Conservation (phyloP, 1,140 invertebrate genomes). For the Camponotus vicinus region DNA sequence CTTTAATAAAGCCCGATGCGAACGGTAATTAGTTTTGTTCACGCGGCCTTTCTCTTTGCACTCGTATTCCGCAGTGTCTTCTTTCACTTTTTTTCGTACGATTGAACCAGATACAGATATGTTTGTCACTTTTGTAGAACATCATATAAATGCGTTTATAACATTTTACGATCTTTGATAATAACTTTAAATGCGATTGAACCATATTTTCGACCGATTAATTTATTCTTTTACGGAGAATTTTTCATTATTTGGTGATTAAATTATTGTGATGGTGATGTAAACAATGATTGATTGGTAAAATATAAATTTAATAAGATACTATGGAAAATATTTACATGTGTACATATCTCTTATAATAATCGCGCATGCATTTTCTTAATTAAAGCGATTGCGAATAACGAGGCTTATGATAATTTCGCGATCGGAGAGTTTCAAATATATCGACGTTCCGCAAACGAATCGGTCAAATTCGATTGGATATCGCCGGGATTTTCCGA, state of each 20-base stretch:
- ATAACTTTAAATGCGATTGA: background rate
- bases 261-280: background rate
- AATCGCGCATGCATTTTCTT: background rate
- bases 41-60: constrained; percentile 4
- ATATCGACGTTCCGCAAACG: constrained; percentile 44
- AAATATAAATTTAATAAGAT: background rate
- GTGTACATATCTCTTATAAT: background rate
- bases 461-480: constrained; percentile 33
- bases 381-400: background rate
- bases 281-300: background rate
- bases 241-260: background rate
- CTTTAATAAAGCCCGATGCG: constrained; percentile 30
- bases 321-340: background rate
- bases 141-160: background rate
- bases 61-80: background rate
- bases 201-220: background rate
- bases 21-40: constrained; percentile 54
- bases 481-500: constrained; percentile 3
- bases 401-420: background rate
- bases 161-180: background rate
- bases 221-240: background rate
- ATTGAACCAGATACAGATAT: background rate
- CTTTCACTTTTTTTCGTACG: background rate
- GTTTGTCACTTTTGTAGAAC: background rate
- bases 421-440: constrained; percentile 21